Conservation (phyloP, 2,113 vertebrate genomes). For the Triplophysa tibetana region DNA sequence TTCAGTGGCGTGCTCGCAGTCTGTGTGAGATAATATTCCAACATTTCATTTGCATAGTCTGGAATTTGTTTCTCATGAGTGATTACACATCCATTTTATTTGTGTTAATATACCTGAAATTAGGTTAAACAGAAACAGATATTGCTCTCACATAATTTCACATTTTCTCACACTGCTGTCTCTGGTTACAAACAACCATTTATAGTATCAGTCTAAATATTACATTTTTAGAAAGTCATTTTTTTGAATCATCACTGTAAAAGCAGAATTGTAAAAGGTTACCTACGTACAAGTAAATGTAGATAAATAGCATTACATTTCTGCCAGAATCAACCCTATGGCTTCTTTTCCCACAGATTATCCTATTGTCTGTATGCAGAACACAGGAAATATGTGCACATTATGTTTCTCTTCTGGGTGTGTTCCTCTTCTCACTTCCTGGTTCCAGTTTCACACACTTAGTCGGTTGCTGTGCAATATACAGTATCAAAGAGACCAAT, state of each 20-base stretch:
- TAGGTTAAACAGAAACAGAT: neutral
- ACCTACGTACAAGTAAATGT: neutral
- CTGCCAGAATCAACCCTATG: neutral
- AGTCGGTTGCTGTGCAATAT: neutral
- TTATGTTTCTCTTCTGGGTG: neutral
- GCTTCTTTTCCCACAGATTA: neutral
- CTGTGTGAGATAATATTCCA: neutral
- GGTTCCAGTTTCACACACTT: neutral
- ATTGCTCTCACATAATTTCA: neutral
- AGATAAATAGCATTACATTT: neutral
- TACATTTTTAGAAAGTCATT: neutral
- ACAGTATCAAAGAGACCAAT: neutral
- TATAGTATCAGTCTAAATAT: neutral
- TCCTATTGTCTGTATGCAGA: neutral
- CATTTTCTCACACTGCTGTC: neutral
- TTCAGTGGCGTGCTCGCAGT: neutral
- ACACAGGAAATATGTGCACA: neutral
- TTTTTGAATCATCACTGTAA: neutral
- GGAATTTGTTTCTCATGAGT: too few species aligned
- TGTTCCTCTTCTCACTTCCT: neutral
- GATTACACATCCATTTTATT: neutral
- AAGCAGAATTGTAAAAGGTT: neutral
- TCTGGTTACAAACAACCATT: neutral
- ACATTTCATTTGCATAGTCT: slow-evolving; percentile 4
- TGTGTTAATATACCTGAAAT: neutral